These are phyloP conservation scores for Lithobates sylvaticus DNA, from an alignment of 2,797 vertebrate genomes.

Conservation along the genomic window DNA sequence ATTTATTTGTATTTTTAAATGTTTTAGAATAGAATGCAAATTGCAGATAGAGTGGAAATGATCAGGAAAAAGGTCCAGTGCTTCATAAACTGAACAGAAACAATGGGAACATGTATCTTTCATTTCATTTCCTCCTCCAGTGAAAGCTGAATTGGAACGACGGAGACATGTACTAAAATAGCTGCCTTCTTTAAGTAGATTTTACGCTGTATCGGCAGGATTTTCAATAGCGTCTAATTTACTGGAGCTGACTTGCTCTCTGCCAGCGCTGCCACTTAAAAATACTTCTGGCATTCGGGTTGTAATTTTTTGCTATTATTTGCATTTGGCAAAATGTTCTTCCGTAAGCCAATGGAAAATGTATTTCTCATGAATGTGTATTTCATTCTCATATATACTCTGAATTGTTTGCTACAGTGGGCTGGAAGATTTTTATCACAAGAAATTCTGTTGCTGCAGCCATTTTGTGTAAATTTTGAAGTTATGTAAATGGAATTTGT, in stretches of 20 bases:
- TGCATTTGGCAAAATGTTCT: constrained; percentile 12
- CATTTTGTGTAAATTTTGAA: too few relatives aligned
- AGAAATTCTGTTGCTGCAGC: background rate
- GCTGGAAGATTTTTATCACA: background rate
- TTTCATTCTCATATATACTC: background rate
- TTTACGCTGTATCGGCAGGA: constrained; percentile 1
- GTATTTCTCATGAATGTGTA: background rate
- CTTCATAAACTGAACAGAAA: background rate
- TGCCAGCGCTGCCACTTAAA: background rate
- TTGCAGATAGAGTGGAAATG: background rate
- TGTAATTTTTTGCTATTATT: constrained; percentile 24
- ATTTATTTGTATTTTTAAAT: background rate
- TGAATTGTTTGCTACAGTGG: background rate
- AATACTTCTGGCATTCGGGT: constrained; percentile 1
- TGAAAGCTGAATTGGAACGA: background rate
- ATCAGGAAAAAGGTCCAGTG: background rate
- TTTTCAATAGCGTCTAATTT: constrained; percentile 53
- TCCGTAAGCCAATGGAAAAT: background rate
- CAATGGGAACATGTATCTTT: constrained; percentile 9
- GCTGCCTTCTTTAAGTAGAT: background rate
- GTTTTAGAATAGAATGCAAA: background rate
- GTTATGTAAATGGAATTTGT: too few relatives aligned
- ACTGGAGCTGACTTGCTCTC: background rate
- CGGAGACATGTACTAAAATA: constrained; percentile 22
- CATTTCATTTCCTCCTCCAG: constrained; percentile 36